These are phyloP conservation scores for Anseranas semipalmata DNA, from an alignment of 2,113 vertebrate species.

Conservation along the genomic window DNA sequence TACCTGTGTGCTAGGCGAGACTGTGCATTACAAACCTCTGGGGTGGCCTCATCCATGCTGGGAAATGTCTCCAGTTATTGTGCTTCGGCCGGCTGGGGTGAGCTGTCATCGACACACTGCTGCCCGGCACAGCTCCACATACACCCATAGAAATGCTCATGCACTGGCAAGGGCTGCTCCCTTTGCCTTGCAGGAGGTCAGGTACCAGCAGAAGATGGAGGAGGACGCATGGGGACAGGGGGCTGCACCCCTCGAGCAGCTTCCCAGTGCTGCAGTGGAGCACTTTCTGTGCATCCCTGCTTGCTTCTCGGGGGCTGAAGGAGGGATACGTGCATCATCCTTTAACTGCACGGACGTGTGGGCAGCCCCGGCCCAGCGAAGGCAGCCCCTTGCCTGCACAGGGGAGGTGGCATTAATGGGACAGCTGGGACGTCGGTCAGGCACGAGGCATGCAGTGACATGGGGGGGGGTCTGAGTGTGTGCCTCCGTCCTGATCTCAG, in stretches of 20 bases:
- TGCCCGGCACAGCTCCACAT: neutral
- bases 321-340: fast-evolving
- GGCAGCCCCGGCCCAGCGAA: neutral
- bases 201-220: neutral
- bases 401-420: neutral
- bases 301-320: neutral
- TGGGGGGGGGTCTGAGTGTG: too few species aligned
- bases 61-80: neutral
- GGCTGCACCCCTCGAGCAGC: neutral
- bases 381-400: neutral
- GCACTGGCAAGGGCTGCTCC: neutral
- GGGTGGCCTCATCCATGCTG: neutral
- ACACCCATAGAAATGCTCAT: neutral
- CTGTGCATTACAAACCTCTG: too few species aligned
- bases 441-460: too few species aligned
- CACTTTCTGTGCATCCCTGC: neutral
- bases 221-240: fast-evolving
- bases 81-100: neutral
- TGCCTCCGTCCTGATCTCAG: neutral
- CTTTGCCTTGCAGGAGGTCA: neutral
- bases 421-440: fast-evolving
- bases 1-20: neutral
- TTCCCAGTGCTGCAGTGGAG: neutral
- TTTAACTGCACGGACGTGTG: fast-evolving
- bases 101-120: neutral